Base-by-base conservation (phyloP, 37 sponge, comb jelly and placozoan genomes). In the Ephydatia muelleri region DNA sequence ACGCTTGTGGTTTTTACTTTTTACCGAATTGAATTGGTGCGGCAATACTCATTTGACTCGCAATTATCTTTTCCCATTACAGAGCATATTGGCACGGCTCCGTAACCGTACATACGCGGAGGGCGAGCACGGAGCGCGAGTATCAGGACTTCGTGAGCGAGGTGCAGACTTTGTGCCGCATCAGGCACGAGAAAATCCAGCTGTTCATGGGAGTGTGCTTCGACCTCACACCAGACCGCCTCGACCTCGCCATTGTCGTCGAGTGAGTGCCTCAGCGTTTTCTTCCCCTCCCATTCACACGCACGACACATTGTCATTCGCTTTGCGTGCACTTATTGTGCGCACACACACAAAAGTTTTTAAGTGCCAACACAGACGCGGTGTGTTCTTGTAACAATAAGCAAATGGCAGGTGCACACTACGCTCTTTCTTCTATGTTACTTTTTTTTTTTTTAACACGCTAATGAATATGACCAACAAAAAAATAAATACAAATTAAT, bases 61-160 rank as follows among this genome's bases (percentile, higher is more conserved):
- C 16, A 57, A 57, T 57, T n/a, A n/a, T n/a, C n/a, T n/a, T 65
- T 70, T 38, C 73, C 37, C 85, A 26, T 26, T 81, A 9, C 80
- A 92, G 92, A 75, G 92, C 88, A 3, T 77, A 87, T 48, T 92
- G 92, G 92, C 92, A 92, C 49, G 92, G 92, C 0, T 75, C 38
- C 32, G 88, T 92, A 25, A 23, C 39, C n/a, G 77, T 92, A 2
- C 85, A 92, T 47, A 33, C 82, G 36, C 38, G 89, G 57, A 70
- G 38, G 2, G 43, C 76, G 23, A 34, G 65, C n/a, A 65, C 27
- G 35, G 48, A 32, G 21, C 83, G 79, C 29, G 70, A 68, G 34
- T 22, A 71, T 25, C 75, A 38, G 22, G 57, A 67, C 8, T 76
- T 87, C 68, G 37, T 74, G 21, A 21, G 28, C 11, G 92, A 92